phyloP scores from a whole-genome alignment of 2,113 vertebrate genomes.

The Nothobranchius kuhntae region DNA sequence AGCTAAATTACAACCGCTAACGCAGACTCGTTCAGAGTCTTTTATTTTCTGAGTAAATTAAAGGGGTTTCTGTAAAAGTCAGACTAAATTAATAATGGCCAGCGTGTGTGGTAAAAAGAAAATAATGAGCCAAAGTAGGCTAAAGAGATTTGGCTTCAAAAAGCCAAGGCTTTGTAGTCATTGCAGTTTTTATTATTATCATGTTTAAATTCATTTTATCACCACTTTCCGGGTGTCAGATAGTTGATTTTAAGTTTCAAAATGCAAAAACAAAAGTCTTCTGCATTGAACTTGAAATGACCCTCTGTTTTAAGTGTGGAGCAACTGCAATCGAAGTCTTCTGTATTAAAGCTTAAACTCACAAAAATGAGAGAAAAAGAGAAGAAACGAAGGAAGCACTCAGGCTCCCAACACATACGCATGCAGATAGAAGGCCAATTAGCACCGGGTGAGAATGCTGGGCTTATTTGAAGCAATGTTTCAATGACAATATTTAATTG shows the following conservation, averaged over 20 bases:
- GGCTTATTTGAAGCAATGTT: slow-evolving; percentile 99
- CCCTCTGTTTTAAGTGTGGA: slow-evolving; percentile 16
- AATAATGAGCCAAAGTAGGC: background rate
- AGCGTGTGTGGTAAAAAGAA: background rate
- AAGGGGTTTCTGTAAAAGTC: background rate
- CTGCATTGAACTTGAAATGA: slow-evolving; percentile 33
- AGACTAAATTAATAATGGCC: background rate
- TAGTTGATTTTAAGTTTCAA: background rate
- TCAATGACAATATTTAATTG: slow-evolving; percentile 99
- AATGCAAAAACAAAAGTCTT: slow-evolving; percentile 3
- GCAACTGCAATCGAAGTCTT: slow-evolving; percentile 12
- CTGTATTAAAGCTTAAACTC: slow-evolving; percentile 9
- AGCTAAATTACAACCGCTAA: no score
- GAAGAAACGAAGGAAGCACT: slow-evolving; percentile 14
- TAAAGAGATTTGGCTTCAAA: background rate
- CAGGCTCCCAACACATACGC: slow-evolving; percentile 14
- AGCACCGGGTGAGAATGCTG: slow-evolving; percentile 86
- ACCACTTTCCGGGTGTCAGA: background rate
- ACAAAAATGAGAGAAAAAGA: background rate
- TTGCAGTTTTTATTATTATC: background rate
- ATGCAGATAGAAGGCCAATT: slow-evolving; percentile 60
- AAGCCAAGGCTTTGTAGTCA: background rate
- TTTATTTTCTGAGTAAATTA: no score
- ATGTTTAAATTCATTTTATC: background rate
- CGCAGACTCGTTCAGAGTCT: no score